These are phyloP conservation scores for Myotis planiceps DNA, from an alignment of 2,797 vertebrate species.

Conservation along the genomic window DNA sequence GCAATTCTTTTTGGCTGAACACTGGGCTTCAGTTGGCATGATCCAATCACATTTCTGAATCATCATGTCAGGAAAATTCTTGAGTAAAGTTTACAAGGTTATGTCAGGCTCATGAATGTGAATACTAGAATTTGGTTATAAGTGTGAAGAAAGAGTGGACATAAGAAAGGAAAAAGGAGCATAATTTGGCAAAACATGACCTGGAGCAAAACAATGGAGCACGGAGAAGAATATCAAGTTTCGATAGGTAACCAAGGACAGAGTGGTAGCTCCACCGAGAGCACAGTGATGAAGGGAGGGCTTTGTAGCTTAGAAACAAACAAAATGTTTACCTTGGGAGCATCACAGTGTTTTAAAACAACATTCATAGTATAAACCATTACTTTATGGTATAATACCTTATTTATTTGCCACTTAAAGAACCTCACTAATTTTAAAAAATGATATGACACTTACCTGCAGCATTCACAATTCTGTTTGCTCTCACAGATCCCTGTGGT, in stretches of 20 bases:
- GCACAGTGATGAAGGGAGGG: not conserved
- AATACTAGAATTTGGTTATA: not conserved
- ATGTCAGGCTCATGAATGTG: not conserved
- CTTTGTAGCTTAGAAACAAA: not conserved
- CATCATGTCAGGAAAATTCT: conserved; percentile 58
- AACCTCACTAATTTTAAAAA: not conserved
- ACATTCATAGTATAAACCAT: not conserved
- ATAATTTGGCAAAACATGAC: not conserved
- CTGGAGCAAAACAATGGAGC: not conserved
- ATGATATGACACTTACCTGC: conserved; percentile 89
- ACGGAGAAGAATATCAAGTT: not conserved
- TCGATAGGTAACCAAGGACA: not conserved
- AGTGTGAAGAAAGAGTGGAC: not conserved
- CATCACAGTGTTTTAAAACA: not conserved
- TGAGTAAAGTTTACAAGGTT: conserved; percentile 15
- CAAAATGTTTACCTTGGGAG: not conserved
- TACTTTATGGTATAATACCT: not conserved
- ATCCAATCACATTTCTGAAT: conserved; percentile 39
- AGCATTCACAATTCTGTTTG: conserved; percentile 95
- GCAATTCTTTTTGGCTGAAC: conserved; percentile 56
- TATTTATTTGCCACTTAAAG: not conserved
- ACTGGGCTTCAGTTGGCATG: conserved; percentile 2
- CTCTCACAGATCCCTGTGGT: conserved; percentile 91
- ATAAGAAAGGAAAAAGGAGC: not conserved
- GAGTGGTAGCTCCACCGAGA: too few relatives aligned